These are phyloP conservation scores for Saccopteryx leptura DNA, from an alignment of 2,113 vertebrate genomes.

Conservation along the genomic window DNA sequence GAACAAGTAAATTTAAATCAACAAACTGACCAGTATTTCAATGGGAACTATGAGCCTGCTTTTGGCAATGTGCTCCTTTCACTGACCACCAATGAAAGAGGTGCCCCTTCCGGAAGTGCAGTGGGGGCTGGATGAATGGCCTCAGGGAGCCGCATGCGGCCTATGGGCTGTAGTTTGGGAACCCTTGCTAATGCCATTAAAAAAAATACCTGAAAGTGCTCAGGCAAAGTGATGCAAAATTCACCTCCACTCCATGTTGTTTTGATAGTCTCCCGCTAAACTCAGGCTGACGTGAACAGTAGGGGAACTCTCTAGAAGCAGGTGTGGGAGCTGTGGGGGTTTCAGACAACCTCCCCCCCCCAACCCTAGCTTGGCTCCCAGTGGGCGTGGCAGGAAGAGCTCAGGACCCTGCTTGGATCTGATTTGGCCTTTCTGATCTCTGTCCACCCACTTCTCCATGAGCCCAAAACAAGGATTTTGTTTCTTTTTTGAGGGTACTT, in stretches of 20 bases:
- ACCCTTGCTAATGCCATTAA: too few relatives aligned
- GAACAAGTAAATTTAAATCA: too few relatives aligned
- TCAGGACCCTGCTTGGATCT: background rate
- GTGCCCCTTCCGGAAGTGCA: too few relatives aligned
- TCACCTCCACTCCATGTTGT: background rate
- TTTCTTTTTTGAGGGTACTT: background rate
- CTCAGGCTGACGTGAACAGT: background rate
- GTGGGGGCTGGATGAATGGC: too few relatives aligned
- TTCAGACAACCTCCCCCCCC: background rate
- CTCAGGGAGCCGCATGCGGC: too few relatives aligned
- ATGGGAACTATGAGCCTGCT: too few relatives aligned
- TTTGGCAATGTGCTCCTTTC: too few relatives aligned
- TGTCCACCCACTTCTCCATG: background rate
- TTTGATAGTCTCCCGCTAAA: background rate
- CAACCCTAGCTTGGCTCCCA: rapidly evolving
- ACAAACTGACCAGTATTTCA: too few relatives aligned
- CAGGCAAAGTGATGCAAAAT: background rate
- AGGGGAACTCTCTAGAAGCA: background rate
- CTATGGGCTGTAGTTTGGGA: too few relatives aligned
- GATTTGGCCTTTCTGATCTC: background rate
- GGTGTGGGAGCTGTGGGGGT: background rate
- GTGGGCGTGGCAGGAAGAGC: rapidly evolving
- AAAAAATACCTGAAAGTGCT: background rate
- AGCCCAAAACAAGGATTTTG: background rate
- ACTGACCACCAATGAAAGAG: too few relatives aligned